Evolutionary conservation across 2,797 vertebrate genomes (phyloP), one percentile per base, ranked within the genome.

Genomic region (Huso huso): DNA sequence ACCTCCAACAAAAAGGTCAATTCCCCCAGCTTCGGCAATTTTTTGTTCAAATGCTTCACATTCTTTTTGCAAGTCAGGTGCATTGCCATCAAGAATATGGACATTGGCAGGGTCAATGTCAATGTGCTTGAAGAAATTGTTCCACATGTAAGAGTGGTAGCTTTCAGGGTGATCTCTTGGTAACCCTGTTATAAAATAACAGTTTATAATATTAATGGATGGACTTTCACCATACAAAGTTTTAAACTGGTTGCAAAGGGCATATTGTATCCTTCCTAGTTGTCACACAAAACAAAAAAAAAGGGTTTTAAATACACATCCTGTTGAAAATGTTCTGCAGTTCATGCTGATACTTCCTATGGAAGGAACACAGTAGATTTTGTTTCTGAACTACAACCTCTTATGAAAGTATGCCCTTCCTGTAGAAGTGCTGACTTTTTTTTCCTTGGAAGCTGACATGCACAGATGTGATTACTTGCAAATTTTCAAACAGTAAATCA

Each of bases 111-210:
- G 79, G 6, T 68, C 78, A 78, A 99, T 98, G 83, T 99, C 94
- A 49, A 95, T 89, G 72, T 98, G 94, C 83, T 95, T 97, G 75
- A 99, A 99, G 86, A 99, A 93, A 75, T 97, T 96, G 69, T 97
- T 96, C 96, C 95, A 99, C 96, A 99, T 99, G 79, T 97, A 99
- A 76, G 97, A 97, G 74, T 98, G 96, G 76, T 97, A 99, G 76
- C 96, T 99, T 79, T 98, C 93, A 0, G 93, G 93, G 72, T 99
- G 96, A 69, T 94, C 88, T 84, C 90, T 90, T 0, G 95, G 91
- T 66, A 99, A 89, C 37, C 94, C 96, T 99, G 69, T n/a, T 6
- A 37, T 4, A 37, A 37, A 37, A 37, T 37, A 37, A 37, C 23
- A 37, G 23, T 37, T 37, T 37, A 37, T 4, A 37, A 37, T 37